A percentile compares a stretch with the other conserved stretches of the same genome.
phyloP scores from a whole-genome alignment of 2,797 vertebrate genomes.

The Amblyopsis hoosieri region DNA sequence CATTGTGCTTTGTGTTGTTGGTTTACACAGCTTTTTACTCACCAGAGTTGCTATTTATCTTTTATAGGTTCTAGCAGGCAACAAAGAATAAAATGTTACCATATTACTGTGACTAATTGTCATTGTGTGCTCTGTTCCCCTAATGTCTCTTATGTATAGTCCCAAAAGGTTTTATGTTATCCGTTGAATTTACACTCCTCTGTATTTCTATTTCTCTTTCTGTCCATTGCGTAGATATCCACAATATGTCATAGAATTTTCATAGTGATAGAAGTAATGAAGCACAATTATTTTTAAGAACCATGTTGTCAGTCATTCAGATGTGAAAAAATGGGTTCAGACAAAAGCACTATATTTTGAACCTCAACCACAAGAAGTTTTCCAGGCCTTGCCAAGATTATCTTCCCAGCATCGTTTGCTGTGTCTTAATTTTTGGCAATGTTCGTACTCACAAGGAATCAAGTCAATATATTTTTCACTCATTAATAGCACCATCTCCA shows the following conservation, averaged over 20 bases:
- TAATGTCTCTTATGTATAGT: conserved; percentile 61
- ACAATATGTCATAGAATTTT: conserved; percentile 16
- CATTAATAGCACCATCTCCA: conserved; percentile 58
- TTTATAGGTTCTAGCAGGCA: conserved; percentile 76
- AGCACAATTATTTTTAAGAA: neutral
- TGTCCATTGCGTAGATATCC: conserved; percentile 25
- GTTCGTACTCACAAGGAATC: conserved; percentile 43
- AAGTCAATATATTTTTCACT: conserved; percentile 58
- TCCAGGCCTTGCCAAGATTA: conserved; percentile 51
- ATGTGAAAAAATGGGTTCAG: conserved; percentile 25
- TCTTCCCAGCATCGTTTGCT: conserved; percentile 58
- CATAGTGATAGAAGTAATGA: conserved; percentile 3
- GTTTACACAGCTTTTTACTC: conserved; percentile 79
- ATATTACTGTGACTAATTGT: conserved; percentile 76
- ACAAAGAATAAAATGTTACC: conserved; percentile 62
- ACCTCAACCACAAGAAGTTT: conserved; percentile 46
- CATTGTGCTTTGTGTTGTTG: conserved; percentile 81
- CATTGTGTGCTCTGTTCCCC: conserved; percentile 59
- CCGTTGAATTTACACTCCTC: conserved; percentile 49
- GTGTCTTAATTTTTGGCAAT: conserved; percentile 59
- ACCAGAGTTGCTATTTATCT: conserved; percentile 78
- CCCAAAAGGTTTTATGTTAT: conserved; percentile 54
- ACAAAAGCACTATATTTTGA: conserved; percentile 45
- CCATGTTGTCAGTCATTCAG: conserved; percentile 12
- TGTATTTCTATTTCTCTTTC: conserved; percentile 17